Conservation (phyloP, 1,140 invertebrate genomes). For the Panagrolaimus sp. region DNA sequence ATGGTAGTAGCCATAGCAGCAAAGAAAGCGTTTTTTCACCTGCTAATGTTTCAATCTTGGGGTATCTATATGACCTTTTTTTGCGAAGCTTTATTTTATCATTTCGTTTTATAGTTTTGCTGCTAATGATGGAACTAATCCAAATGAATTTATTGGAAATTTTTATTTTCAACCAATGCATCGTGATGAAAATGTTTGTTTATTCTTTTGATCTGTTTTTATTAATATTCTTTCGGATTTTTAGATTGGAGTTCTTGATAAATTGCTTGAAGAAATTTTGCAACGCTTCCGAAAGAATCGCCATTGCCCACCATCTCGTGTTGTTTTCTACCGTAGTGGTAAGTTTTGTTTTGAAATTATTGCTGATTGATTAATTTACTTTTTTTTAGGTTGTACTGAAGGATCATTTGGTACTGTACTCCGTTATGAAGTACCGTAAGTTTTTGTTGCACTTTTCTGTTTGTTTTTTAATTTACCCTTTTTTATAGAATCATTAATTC, state of each 20-base stretch:
- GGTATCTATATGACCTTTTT: too few relatives aligned
- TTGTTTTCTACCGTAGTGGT: constrained; percentile 36
- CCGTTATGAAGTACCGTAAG: constrained; percentile 28
- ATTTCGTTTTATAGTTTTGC: too few relatives aligned
- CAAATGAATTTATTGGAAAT: constrained; percentile 28
- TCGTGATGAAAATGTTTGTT: constrained; percentile 36
- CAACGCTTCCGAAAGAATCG: constrained; percentile 7
- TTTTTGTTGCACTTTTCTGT: too few relatives aligned
- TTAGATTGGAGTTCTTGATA: neutral
- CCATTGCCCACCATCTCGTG: constrained; percentile 16
- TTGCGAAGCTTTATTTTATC: too few relatives aligned
- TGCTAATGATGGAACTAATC: constrained; percentile 23
- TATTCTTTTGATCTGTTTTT: neutral
- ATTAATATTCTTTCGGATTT: too few relatives aligned
- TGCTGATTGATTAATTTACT: too few relatives aligned
- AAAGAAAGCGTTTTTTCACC: too few relatives aligned
- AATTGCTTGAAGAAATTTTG: constrained; percentile 21
- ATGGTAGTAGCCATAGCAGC: too few relatives aligned
- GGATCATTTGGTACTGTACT: constrained; percentile 26
- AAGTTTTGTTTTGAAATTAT: too few relatives aligned
- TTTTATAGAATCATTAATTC: constrained; percentile 16
- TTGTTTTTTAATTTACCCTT: too few relatives aligned
- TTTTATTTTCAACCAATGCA: constrained; percentile 23
- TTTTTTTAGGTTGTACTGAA: constrained; percentile 17
- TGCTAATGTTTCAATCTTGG: too few relatives aligned